Percentiles rank a stretch among this genome's conserved stretches.
Conservation (phyloP, 1,140 invertebrate genomes). For the Aporrectodea caliginosa region DNA sequence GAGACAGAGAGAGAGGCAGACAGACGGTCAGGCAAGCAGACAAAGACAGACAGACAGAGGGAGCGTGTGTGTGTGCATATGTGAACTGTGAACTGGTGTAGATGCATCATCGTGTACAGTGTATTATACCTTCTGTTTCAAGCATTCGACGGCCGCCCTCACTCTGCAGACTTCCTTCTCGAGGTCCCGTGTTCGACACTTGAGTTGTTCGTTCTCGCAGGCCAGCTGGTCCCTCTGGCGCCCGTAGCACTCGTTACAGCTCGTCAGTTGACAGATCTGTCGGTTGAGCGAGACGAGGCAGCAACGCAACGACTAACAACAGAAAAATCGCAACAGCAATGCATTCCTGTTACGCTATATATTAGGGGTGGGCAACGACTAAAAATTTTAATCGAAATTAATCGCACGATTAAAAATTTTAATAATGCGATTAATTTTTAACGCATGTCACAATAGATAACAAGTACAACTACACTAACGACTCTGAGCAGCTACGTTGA, state of each 20-base stretch:
- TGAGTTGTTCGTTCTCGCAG: background rate
- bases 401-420: no score
- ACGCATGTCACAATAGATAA: no score
- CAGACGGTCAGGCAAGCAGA: no score
- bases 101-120: no score
- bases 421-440: no score
- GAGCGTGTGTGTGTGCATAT: no score
- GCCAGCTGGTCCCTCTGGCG: background rate
- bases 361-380: no score
- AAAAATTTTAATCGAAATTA: no score
- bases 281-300: background rate
- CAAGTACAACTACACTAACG: no score
- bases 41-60: no score
- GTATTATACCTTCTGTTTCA: background rate
- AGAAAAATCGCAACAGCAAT: background rate
- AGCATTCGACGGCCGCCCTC: background rate
- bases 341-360: background rate
- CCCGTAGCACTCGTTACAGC: background rate
- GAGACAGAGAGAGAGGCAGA: background rate
- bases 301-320: background rate
- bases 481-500: no score
- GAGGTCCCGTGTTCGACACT: background rate
- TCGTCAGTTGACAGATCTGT: background rate
- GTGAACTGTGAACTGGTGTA: no score
- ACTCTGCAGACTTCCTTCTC: background rate